Percentiles rank a stretch among this genome's conserved stretches.
Conservation (phyloP, 2,113 vertebrate species). For the Albula glossodonta region DNA sequence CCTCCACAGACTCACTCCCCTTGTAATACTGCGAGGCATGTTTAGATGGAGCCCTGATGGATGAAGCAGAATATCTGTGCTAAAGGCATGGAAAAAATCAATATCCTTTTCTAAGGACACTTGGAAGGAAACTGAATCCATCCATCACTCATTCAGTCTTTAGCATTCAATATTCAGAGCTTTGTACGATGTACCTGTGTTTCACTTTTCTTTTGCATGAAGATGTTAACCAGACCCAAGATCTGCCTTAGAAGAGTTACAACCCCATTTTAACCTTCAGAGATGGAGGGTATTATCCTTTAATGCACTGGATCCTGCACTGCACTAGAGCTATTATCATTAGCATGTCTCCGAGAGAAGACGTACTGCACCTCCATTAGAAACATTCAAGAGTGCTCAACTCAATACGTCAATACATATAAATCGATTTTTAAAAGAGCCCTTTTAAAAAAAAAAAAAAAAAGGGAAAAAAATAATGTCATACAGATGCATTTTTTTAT, state of each 20-base stretch:
- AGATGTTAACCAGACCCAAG: constrained; percentile 5
- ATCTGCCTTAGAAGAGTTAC: background rate
- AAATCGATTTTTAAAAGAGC: constrained; percentile 44
- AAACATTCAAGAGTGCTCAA: constrained; percentile 13
- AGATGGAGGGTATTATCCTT: constrained; percentile 17
- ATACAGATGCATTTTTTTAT: constrained; percentile 10
- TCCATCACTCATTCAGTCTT: constrained; percentile 40
- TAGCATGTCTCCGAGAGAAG: constrained; percentile 35
- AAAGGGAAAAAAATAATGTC: constrained; percentile 25
- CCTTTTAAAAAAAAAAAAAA: constrained; percentile 29
- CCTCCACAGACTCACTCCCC: background rate
- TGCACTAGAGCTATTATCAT: constrained; percentile 32
- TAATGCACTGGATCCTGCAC: constrained; percentile 17
- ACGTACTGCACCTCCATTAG: constrained; percentile 42
- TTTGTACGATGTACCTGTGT: background rate
- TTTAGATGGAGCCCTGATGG: constrained; percentile 31
- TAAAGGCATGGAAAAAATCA: constrained; percentile 36
- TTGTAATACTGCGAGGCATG: constrained; percentile 23
- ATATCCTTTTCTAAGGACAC: constrained; percentile 38
- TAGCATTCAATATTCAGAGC: constrained; percentile 25
- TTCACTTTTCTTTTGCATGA: background rate
- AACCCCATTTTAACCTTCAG: constrained; percentile 31
- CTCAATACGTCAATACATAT: constrained; percentile 40
- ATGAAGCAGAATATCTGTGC: constrained; percentile 32
- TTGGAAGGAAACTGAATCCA: constrained; percentile 30